These are phyloP conservation scores for Acipenser ruthenus DNA, from an alignment of 2,797 vertebrate genomes.

Conservation along the genomic window DNA sequence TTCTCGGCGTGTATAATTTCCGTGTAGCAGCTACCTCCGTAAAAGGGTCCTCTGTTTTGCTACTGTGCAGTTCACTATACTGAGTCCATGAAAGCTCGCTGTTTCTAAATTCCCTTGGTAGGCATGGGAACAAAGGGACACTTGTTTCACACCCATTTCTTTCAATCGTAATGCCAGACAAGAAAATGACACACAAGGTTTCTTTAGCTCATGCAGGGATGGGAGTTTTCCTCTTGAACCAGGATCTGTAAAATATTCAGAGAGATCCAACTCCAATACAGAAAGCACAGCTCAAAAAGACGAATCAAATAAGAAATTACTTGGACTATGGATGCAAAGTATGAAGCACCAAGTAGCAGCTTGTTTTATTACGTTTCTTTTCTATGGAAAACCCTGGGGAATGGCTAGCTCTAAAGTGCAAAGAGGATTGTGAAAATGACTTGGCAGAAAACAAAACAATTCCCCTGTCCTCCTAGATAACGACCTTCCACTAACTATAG, in stretches of 20 bases:
- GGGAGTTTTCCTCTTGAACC: slow-evolving; percentile 14
- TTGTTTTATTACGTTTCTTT: slow-evolving; percentile 11
- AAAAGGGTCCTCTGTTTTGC: slow-evolving; percentile 14
- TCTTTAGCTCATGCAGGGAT: slow-evolving; percentile 3
- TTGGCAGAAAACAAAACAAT: not conserved
- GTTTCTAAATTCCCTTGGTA: slow-evolving; percentile 15
- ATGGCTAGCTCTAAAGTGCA: slow-evolving; percentile 16
- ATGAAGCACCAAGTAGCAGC: too few relatives aligned
- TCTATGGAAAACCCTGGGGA: slow-evolving; percentile 20
- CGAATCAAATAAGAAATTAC: slow-evolving; percentile 1
- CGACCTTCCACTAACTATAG: not conserved
- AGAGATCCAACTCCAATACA: slow-evolving; percentile 18
- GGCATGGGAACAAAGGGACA: slow-evolving; percentile 11
- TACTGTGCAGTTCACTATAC: slow-evolving; percentile 5
- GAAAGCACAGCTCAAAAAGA: slow-evolving; percentile 4
- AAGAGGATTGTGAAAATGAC: not conserved
- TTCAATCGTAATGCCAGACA: slow-evolving; percentile 12
- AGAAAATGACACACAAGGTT: slow-evolving; percentile 13
- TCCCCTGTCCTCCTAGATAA: not conserved
- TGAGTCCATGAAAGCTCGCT: slow-evolving; percentile 6
- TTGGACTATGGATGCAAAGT: not conserved
- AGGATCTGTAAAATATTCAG: slow-evolving; percentile 25
- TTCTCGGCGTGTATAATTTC: not conserved
- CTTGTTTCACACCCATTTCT: slow-evolving; percentile 20
- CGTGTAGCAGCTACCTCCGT: slow-evolving; percentile 7